phyloP scores from a whole-genome alignment of 2,888 invertebrate genomes.

The Campaea margaritaria region DNA sequence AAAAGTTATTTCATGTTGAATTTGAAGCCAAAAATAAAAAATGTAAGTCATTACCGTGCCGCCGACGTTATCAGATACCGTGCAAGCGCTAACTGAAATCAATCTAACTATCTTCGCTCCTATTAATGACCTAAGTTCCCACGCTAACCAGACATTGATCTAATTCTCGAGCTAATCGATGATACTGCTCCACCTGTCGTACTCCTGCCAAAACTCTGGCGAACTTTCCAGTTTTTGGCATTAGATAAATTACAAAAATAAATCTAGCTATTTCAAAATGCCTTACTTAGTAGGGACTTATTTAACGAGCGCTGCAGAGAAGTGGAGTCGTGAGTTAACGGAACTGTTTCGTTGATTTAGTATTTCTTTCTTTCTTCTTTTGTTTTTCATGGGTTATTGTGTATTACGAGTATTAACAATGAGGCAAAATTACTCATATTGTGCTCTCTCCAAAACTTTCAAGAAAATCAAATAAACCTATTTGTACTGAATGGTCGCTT shows the following conservation, averaged over 20 bases:
- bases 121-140: constrained; percentile 36
- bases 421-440: no score
- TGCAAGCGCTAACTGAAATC: constrained; percentile 29
- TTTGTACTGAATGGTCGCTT: no score
- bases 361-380: no score
- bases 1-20: no score
- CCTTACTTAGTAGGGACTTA: not conserved
- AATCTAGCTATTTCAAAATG: not conserved
- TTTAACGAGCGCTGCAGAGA: not conserved
- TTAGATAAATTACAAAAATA: constrained; percentile 1
- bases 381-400: no score
- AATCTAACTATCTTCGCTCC: constrained; percentile 34
- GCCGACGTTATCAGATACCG: constrained; percentile 22
- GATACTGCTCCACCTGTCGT: constrained; percentile 7
- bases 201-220: not conserved
- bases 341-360: no score
- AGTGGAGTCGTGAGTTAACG: no score
- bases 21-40: not conserved
- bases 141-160: constrained; percentile 37
- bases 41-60: constrained; percentile 12
- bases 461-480: no score
- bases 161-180: constrained; percentile 22
- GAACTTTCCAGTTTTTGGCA: not conserved
- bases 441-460: no score
- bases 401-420: no score